A percentile compares a stretch with the other conserved stretches of the same genome.
Evolutionary conservation across 1,140 invertebrate genomes (phyloP).

Genomic region (Monomorium pharaonis): DNA sequence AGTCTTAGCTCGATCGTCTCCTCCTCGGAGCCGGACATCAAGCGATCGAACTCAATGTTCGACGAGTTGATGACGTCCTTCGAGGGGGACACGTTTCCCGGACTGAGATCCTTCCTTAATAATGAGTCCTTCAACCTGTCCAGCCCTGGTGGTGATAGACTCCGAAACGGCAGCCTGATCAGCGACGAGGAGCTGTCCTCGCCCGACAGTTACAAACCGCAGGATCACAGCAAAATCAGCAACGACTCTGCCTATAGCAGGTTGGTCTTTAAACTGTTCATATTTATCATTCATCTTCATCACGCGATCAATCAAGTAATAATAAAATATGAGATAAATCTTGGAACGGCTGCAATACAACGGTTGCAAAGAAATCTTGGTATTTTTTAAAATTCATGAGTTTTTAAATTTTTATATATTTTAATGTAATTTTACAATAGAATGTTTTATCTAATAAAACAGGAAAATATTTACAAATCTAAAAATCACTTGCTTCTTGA

Average conservation of each 20-base stretch:
- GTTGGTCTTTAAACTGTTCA: slow-evolving; percentile 80
- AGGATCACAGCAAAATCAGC: slow-evolving; percentile 82
- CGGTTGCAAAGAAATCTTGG: neutral
- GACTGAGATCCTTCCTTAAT: slow-evolving; percentile 75
- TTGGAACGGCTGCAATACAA: neutral
- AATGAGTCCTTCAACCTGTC: slow-evolving; percentile 76
- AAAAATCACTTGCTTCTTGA: neutral
- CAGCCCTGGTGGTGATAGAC: slow-evolving; percentile 65
- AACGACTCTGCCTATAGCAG: slow-evolving; percentile 90
- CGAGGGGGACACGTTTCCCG: slow-evolving; percentile 81
- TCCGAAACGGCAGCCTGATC: slow-evolving; percentile 68
- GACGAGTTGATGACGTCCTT: slow-evolving; percentile 86
- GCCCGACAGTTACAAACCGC: slow-evolving; percentile 78
- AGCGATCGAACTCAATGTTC: slow-evolving; percentile 81
- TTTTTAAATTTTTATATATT: too few species aligned
- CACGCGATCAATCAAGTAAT: neutral
- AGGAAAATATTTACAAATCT: neutral
- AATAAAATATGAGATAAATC: neutral
- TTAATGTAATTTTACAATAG: too few species aligned
- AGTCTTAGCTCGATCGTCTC: slow-evolving; percentile 84
- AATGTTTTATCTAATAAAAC: neutral
- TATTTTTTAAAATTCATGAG: too few species aligned
- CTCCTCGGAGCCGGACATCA: slow-evolving; percentile 75
- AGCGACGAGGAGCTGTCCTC: slow-evolving; percentile 82
- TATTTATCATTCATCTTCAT: neutral